Base-by-base conservation (phyloP, 2,797 vertebrate species). In the Melanotaenia boesemani region DNA sequence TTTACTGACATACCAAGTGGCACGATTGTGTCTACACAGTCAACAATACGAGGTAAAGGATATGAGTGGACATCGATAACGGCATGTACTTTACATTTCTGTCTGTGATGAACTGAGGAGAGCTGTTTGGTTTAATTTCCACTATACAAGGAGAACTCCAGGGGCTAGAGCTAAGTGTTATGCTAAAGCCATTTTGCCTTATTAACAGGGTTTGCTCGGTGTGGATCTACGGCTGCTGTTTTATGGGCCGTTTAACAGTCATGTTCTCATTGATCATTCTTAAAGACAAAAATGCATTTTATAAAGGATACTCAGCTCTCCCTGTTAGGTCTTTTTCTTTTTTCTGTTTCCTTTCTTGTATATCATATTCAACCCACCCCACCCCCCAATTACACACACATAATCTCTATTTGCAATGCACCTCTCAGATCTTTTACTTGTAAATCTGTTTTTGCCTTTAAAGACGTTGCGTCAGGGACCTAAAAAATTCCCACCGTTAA, bases 381-480 rank as follows among this genome's bases (percentile, higher is more conserved):
- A 37, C 62, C 41, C 59, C 62, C 55, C 61, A 54, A 54, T 36
- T 60, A 20, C 58, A 48, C 18, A n/a, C 39, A 1, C 16, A 18
- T 6, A 18, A 4, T 44, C 24, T 62, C 57, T 69, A 30, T 74
- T 65, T 75, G 54, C 72, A 60, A 70, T 68, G 48, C 15, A 63
- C 79, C 79, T 44, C 63, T 92, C 77, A 80, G 88, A 91, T 91
- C 88, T 54, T 67, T 63, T 52, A 71, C 77, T 76, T 88, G 83
- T 86, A 72, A 90, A 82, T 77, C 85, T 60, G 44, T 65, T 86
- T 81, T 55, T 72, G 70, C 74, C 80, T 86, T 91, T 85, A 91
- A 86, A 92, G 81, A 86, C 41, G 36, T 26, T 39, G 48, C 64
- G 52, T 80, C 30, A 26, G 61, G 63, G 72, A 52, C 70, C 73